phyloP scores from a whole-genome alignment of 2,888 invertebrate genomes.

The Dynastes hyllus region DNA sequence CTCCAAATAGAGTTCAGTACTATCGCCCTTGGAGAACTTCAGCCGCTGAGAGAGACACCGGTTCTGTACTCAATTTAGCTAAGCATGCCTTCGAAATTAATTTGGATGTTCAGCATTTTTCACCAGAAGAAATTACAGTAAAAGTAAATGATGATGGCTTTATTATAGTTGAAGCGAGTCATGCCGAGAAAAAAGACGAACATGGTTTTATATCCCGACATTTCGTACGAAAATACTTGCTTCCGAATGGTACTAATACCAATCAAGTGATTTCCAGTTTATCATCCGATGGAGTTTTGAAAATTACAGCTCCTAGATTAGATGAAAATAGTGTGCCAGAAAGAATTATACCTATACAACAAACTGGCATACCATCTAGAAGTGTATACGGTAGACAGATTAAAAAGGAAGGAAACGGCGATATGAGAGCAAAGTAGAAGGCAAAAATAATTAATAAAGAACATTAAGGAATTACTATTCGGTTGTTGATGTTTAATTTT shows the following conservation, averaged over 20 bases:
- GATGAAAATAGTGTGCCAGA: constrained; percentile 9
- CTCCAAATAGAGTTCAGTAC: not conserved
- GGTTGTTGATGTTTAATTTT: too few relatives aligned
- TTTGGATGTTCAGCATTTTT: constrained; percentile 42
- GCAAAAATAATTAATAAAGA: too few relatives aligned
- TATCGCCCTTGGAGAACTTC: constrained; percentile 27
- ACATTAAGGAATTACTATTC: too few relatives aligned
- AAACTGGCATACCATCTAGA: constrained; percentile 29
- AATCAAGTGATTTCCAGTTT: constrained; percentile 29
- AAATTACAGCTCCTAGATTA: constrained; percentile 43
- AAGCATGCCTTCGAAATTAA: constrained; percentile 38
- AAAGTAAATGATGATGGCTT: constrained; percentile 39
- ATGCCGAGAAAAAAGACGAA: constrained; percentile 41
- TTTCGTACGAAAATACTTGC: constrained; percentile 43
- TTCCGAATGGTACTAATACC: constrained; percentile 37
- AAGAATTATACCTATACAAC: constrained; percentile 30
- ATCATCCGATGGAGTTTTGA: constrained; percentile 40
- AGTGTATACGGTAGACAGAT: not conserved
- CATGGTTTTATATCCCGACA: constrained; percentile 44
- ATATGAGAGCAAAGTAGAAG: not conserved
- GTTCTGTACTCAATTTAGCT: not conserved
- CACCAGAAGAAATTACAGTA: constrained; percentile 46
- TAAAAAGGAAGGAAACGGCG: constrained; percentile 7
- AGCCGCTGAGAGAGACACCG: constrained; percentile 2
- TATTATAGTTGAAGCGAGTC: constrained; percentile 39